These are phyloP conservation scores for Odontocerum albicorne DNA, from an alignment of 2,888 invertebrate species.

Conservation along the genomic window DNA sequence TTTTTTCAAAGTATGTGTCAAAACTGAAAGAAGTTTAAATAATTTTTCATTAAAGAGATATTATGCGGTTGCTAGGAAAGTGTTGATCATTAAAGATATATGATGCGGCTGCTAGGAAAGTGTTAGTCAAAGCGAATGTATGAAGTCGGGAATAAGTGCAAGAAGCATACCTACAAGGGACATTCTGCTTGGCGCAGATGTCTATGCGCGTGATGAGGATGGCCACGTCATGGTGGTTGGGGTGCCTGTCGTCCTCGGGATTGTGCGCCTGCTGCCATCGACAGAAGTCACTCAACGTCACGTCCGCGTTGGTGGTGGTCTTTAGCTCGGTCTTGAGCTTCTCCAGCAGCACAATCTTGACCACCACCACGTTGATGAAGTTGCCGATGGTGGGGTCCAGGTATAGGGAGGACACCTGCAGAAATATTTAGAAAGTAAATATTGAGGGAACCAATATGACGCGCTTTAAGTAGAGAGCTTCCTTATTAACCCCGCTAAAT, in stretches of 20 bases:
- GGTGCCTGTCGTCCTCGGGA: slow-evolving; percentile 74
- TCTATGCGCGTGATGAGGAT: slow-evolving; percentile 80
- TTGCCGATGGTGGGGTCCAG: slow-evolving; percentile 89
- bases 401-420: slow-evolving; percentile 75
- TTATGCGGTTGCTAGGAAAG: no score
- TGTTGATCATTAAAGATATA: no score
- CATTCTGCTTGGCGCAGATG: slow-evolving; percentile 65
- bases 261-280: slow-evolving; percentile 79
- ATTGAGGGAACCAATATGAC: no score
- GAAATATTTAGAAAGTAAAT: neutral
- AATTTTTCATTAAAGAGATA: no score
- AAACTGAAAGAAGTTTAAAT: no score
- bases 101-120: no score
- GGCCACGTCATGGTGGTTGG: slow-evolving; percentile 89
- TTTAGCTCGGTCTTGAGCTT: slow-evolving; percentile 64
- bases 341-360: slow-evolving; percentile 78
- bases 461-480: no score
- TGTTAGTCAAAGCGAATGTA: no score
- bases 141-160: neutral
- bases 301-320: slow-evolving; percentile 80
- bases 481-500: no score
- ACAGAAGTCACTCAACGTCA: slow-evolving; percentile 83
- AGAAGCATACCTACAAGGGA: slow-evolving; percentile 53
- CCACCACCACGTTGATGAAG: slow-evolving; percentile 87
- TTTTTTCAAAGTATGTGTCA: no score